phyloP scores from a whole-genome alignment of 2,888 invertebrate species.

The Taphrorychus bicolor region DNA sequence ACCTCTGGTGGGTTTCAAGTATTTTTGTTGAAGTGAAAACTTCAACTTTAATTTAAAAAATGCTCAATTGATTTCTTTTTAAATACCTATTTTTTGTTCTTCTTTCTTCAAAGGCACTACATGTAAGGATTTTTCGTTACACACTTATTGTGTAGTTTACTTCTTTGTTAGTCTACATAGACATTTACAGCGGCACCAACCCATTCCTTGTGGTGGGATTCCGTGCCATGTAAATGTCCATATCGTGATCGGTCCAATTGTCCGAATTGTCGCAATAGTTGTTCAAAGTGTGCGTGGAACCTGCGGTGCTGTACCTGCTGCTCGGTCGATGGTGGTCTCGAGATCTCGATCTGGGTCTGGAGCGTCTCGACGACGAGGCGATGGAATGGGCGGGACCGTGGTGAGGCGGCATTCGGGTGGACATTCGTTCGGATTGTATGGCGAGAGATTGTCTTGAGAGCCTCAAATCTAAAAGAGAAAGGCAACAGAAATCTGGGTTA shows the following conservation, averaged over 20 bases:
- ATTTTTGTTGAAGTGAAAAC: no score
- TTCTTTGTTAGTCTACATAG: no score
- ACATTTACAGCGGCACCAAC: constrained; percentile 74
- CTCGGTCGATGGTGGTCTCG: constrained; percentile 75
- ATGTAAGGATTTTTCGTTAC: no score
- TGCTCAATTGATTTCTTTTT: no score
- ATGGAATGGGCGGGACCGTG: constrained; percentile 65
- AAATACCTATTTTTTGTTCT: no score
- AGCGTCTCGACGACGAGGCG: constrained; percentile 63
- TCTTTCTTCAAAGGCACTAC: no score
- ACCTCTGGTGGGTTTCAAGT: no score
- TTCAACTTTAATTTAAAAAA: no score
- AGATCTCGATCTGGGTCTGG: constrained; percentile 80
- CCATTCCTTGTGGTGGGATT: constrained; percentile 88
- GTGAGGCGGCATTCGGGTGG: constrained; percentile 71
- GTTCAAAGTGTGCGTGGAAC: constrained; percentile 81
- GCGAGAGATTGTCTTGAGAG: constrained; percentile 87
- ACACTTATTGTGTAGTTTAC: no score
- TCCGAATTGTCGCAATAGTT: constrained; percentile 91
- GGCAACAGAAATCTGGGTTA: no score
- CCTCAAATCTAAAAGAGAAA: constrained; percentile 78
- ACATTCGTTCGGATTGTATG: constrained; percentile 81
- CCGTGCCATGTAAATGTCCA: constrained; percentile 94
- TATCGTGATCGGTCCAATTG: constrained; percentile 95
- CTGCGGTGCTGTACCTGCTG: constrained; percentile 79